phyloP scores from a whole-genome alignment of 2,797 vertebrate species.

The Linurgus olivaceus region DNA sequence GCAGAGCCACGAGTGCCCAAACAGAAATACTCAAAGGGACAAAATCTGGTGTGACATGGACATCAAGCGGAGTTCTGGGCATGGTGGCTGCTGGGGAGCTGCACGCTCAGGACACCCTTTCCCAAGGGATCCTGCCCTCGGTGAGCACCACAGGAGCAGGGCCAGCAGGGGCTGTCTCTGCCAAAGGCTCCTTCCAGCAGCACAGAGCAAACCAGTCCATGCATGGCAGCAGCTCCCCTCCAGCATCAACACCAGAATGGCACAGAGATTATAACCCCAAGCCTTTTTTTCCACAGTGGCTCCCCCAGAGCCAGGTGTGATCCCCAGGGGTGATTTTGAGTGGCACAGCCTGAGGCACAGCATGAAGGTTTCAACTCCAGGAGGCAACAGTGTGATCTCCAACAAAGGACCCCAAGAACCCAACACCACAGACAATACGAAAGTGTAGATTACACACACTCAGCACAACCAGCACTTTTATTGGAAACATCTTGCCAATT shows the following conservation, averaged over 20 bases:
- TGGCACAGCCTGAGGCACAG: slow-evolving; percentile 33
- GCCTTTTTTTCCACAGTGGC: neutral
- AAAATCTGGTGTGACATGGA: neutral
- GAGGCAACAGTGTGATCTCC: slow-evolving; percentile 13
- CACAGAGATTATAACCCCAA: neutral
- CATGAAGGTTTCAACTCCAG: slow-evolving; percentile 35
- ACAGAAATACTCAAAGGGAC: neutral
- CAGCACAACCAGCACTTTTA: slow-evolving; percentile 82
- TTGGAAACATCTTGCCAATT: slow-evolving; percentile 89
- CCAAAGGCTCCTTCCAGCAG: neutral
- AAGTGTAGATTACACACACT: slow-evolving; percentile 92
- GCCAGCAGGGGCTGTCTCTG: neutral
- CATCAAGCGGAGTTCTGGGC: neutral
- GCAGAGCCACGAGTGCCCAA: neutral
- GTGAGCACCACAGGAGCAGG: accelerated
- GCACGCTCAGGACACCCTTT: neutral
- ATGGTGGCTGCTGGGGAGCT: neutral
- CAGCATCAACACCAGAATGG: neutral
- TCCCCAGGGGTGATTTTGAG: neutral
- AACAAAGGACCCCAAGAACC: slow-evolving; percentile 39
- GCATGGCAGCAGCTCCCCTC: neutral
- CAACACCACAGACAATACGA: slow-evolving; percentile 55
- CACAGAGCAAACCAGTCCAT: neutral
- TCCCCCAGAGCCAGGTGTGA: neutral
- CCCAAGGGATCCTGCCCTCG: neutral